Evolutionary conservation across 2,888 invertebrate species (phyloP).

Genomic region (Dasypolia templi): DNA sequence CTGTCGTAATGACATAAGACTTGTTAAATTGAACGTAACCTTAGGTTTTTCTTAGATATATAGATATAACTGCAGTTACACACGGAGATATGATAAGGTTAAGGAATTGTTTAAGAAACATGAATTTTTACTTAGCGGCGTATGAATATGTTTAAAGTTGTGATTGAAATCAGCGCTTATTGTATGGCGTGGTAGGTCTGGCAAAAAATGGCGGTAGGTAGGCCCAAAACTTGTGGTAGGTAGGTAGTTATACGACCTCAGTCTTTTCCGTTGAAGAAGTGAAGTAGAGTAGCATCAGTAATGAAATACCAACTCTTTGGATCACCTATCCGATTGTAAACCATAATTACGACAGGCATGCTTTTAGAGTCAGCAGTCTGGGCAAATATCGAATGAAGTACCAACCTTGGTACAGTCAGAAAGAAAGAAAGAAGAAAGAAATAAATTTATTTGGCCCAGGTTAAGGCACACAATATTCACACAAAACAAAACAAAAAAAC

Average conservation of each 20-base stretch:
- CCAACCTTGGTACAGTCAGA: no score
- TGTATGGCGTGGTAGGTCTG: background rate
- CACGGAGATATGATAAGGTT: constrained; percentile 22
- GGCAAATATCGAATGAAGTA: background rate
- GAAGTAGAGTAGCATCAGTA: no score
- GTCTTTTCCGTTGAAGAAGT: background rate
- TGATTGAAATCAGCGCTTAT: constrained; percentile 21
- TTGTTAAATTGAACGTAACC: constrained; percentile 58
- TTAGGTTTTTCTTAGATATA: constrained; percentile 50
- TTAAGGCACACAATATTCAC: no score
- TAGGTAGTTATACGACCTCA: background rate
- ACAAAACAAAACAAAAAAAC: no score
- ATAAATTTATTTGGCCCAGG: no score
- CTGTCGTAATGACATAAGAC: constrained; percentile 53
- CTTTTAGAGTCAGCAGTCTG: background rate
- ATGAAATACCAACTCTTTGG: no score
- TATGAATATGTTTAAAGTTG: background rate
- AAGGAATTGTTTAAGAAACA: constrained; percentile 35
- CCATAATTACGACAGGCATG: background rate
- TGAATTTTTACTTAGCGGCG: background rate
- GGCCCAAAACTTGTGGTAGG: background rate
- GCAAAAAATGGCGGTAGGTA: background rate
- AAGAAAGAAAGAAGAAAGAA: no score
- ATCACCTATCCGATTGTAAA: background rate
- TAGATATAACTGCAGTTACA: constrained; percentile 46